Base-by-base conservation (phyloP, 2,797 vertebrate species). In the Moxostoma hubbsi region DNA sequence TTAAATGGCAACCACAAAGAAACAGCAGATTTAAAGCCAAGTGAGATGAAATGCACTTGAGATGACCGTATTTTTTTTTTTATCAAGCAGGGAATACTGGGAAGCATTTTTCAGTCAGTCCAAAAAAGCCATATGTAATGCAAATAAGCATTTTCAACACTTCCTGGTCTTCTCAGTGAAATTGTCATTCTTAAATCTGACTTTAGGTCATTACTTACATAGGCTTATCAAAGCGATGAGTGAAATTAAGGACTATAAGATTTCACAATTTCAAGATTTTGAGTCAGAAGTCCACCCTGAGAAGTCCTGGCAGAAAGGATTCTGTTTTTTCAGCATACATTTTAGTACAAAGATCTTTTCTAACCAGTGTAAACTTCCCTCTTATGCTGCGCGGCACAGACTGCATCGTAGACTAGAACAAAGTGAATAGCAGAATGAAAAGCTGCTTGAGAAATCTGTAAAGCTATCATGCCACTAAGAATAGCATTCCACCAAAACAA, bases 21-120 rank as follows among this genome's bases (percentile, higher is more conserved):
- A 73, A 85, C 86, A 88, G 85, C 85, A 88, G 88, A 90, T 89
- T 84, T 83, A 90, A 93, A 92, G 88, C 87, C 80, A 84, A 55
- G 61, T 82, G 82, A 83, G 83, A 82, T 68, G 80, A 81, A 83
- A 81, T 51, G 43, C 78, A 61, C 71, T 24, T 11, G 78, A 73
- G 73, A 62, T 51, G 87, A 70, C 63, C 65, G 1, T 16, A n/a
- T 18, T 80, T 79, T 24, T 79, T 24, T 82, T 64, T 73, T 79
- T 43, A 85, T 65, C 62, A 86, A 77, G 82, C 81, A 74, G 86
- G 12, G 18, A 71, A 63, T 55, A 79, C 65, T 64, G 63, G 58
- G 24, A 24, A 24, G 24, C 24, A 24, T 24, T 24, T 24, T 24
- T 24, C 1, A 24, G 24, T 57, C 47, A 75, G 71, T 59, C 66